Percentiles rank a stretch among this genome's conserved stretches.
These are phyloP conservation scores for Mizuhopecten yessoensis DNA, from an alignment of 1,140 invertebrate genomes.

Conservation along the genomic window DNA sequence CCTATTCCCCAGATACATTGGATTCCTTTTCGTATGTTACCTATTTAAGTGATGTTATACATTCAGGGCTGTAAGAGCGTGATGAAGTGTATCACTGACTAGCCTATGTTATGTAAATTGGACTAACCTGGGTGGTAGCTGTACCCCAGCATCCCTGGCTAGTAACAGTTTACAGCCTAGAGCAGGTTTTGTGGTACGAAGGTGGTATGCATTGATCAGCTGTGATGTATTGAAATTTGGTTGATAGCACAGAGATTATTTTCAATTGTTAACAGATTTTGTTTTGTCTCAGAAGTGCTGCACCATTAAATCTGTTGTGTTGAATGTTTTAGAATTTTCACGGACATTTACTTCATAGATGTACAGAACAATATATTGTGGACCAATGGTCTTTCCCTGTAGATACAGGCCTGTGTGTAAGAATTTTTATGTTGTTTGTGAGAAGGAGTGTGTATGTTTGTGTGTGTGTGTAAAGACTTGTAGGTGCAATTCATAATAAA, in stretches of 20 bases:
- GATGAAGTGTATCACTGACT: not conserved
- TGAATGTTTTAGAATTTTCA: not conserved
- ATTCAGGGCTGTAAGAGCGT: constrained; percentile 8
- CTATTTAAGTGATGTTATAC: not conserved
- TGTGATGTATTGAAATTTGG: constrained; percentile 19
- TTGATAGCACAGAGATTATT: constrained; percentile 34
- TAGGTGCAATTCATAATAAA: constrained; percentile 15
- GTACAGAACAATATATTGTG: constrained; percentile 11
- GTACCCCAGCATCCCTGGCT: not conserved
- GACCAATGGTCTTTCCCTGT: constrained; percentile 31
- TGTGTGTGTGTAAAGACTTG: not conserved
- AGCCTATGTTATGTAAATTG: not conserved
- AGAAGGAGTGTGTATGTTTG: not conserved
- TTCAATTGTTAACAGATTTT: constrained; percentile 32
- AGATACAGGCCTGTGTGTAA: not conserved
- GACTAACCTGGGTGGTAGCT: not conserved
- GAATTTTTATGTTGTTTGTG: constrained; percentile 15
- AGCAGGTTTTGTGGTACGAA: not conserved
- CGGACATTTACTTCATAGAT: not conserved
- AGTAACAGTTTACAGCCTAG: not conserved
- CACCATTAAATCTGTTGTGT: constrained; percentile 9
- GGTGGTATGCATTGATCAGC: constrained; percentile 20
- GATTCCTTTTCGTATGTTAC: not conserved
- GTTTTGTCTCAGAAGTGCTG: constrained; percentile 21
- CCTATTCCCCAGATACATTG: not conserved